phyloP scores from a whole-genome alignment of 1,140 invertebrate genomes.

The Drosophila tropicalis region DNA sequence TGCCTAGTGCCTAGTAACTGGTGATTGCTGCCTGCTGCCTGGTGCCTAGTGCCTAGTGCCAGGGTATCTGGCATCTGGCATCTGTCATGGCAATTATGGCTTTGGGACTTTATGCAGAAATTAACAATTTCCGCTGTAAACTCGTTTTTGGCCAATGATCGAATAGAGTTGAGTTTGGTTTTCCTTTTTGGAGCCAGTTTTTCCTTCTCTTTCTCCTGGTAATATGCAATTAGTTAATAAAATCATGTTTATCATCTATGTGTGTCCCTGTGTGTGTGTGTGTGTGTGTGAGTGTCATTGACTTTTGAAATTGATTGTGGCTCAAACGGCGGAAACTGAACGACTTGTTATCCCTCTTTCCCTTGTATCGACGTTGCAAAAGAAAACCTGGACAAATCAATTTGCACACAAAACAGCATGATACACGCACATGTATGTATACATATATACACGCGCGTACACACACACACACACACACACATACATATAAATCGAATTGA shows the following conservation, averaged over 20 bases:
- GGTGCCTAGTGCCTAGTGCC: background rate
- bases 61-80: background rate
- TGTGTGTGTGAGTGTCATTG: constrained; percentile 46
- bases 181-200: constrained; percentile 40
- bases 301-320: constrained; percentile 46
- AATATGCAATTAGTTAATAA: constrained; percentile 41
- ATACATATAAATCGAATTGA: constrained; percentile 64
- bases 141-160: constrained; percentile 24
- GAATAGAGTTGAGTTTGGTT: constrained; percentile 18
- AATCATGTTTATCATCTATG: constrained; percentile 27
- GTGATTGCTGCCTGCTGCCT: background rate
- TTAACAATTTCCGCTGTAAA: constrained; percentile 53
- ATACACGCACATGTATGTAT: constrained; percentile 23
- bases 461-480: constrained; percentile 7
- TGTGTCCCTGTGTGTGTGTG: constrained; percentile 26
- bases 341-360: background rate
- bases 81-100: constrained; percentile 23
- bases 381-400: constrained; percentile 50
- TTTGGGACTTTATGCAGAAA: constrained; percentile 29
- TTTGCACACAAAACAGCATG: constrained; percentile 29
- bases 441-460: constrained; percentile 5
- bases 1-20: background rate
- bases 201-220: background rate
- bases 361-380: background rate
- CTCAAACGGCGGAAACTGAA: constrained; percentile 41